These are phyloP conservation scores for Pituophis catenifer DNA, from an alignment of 2,113 vertebrate genomes.

Conservation along the genomic window DNA sequence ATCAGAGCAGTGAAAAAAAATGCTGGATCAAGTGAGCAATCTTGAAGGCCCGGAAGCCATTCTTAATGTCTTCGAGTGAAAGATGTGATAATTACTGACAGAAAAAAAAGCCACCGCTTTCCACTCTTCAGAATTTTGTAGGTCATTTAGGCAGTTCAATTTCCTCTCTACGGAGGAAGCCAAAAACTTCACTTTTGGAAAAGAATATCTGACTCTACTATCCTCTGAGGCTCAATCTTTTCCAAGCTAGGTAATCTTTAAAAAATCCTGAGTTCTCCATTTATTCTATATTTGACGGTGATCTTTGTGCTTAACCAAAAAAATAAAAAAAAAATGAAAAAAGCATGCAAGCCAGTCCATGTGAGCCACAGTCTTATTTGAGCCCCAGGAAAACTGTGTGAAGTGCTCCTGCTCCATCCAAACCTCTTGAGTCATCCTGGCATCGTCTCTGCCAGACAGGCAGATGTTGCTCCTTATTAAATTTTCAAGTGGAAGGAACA, in stretches of 20 bases:
- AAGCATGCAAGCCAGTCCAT: background rate
- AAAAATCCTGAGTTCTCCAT: background rate
- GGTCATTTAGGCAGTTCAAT: background rate
- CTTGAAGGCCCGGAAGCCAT: background rate
- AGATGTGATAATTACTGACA: background rate
- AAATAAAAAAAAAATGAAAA: background rate
- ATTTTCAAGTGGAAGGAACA: constrained; percentile 6
- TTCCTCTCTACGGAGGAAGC: background rate
- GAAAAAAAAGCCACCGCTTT: background rate
- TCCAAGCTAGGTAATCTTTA: background rate
- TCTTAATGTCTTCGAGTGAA: background rate
- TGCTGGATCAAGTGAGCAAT: background rate
- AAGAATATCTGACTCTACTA: background rate
- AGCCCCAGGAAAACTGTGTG: background rate
- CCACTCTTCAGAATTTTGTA: background rate
- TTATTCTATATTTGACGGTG: background rate
- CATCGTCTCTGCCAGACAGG: background rate
- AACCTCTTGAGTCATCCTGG: background rate
- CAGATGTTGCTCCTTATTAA: constrained; percentile 16
- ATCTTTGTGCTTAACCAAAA: background rate
- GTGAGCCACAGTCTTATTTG: background rate
- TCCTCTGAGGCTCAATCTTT: background rate
- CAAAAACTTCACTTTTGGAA: background rate
- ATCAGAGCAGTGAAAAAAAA: background rate
- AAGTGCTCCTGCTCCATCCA: background rate